Conservation (phyloP, 2,113 vertebrate species). For the Baryphthengus martii region DNA sequence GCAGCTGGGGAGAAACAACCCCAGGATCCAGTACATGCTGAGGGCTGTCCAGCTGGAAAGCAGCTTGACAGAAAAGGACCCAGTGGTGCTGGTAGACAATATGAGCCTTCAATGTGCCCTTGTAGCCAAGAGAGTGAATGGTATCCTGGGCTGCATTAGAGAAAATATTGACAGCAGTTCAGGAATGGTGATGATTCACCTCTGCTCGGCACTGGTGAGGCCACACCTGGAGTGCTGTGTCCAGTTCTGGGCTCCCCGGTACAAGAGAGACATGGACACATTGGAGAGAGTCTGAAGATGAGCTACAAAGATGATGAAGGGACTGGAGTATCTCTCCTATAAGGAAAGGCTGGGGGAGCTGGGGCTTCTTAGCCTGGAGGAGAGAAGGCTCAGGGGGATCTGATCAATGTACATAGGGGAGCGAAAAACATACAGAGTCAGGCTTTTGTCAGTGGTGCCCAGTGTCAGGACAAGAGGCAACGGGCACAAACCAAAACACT, state of each 20-base stretch:
- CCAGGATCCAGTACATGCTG: neutral
- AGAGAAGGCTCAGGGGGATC: neutral
- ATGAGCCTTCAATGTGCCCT: neutral
- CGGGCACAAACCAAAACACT: neutral
- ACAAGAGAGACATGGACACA: neutral
- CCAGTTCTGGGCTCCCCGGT: neutral
- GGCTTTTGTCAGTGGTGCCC: neutral
- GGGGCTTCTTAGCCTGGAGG: neutral
- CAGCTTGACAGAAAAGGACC: neutral
- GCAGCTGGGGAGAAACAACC: neutral
- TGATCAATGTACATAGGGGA: neutral
- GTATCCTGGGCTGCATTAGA: neutral
- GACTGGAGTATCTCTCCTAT: neutral
- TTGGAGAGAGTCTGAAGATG: neutral
- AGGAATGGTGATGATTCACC: neutral
- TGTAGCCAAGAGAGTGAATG: neutral
- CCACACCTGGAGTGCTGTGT: neutral
- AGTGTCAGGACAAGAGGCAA: neutral
- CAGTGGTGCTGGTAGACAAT: neutral
- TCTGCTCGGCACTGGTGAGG: neutral
- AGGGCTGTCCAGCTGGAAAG: neutral
- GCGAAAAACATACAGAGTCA: fast-evolving
- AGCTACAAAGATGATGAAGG: neutral
- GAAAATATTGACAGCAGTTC: neutral
- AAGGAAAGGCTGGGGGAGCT: neutral